Percentiles rank a stretch among this genome's conserved stretches.
Conservation (phyloP, 2,888 invertebrate genomes). For the Melieria omissa region DNA sequence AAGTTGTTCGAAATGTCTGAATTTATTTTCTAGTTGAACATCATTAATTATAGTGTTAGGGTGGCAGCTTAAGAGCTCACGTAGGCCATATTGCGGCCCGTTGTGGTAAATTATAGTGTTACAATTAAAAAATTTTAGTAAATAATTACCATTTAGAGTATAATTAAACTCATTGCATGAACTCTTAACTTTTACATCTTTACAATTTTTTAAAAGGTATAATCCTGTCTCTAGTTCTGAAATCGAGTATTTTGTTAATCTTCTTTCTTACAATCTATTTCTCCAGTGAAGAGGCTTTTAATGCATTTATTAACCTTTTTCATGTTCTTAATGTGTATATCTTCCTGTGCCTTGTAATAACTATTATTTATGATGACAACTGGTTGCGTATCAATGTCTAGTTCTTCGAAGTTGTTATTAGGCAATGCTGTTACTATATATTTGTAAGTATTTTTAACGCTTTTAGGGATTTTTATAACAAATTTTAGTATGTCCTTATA, state of each 20-base stretch:
- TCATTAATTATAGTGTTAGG: no score
- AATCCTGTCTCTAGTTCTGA: neutral
- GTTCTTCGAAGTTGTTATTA: conserved; percentile 30
- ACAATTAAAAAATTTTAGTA: conserved; percentile 23
- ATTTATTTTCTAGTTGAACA: no score
- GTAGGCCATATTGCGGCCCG: no score
- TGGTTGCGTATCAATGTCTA: conserved; percentile 21
- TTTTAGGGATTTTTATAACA: conserved; percentile 28
- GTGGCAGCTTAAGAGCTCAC: no score
- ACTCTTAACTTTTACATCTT: neutral
- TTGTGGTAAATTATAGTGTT: no score
- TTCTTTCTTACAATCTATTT: conserved; percentile 9
- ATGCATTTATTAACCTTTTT: conserved; percentile 3
- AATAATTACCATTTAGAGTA: conserved; percentile 10
- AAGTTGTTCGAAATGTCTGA: no score
- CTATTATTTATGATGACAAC: conserved; percentile 7
- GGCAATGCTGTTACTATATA: conserved; percentile 19
- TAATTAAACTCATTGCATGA: neutral
- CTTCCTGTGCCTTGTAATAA: conserved; percentile 23
- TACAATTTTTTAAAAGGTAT: conserved; percentile 17
- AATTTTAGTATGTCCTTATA: conserved; percentile 22
- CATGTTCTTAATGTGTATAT: conserved; percentile 3
- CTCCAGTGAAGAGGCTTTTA: conserved; percentile 14
- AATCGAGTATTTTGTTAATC: no score
- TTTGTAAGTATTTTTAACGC: conserved; percentile 1